Base-by-base conservation (phyloP, 2,797 vertebrate species). In the Gorsachius magnificus region DNA sequence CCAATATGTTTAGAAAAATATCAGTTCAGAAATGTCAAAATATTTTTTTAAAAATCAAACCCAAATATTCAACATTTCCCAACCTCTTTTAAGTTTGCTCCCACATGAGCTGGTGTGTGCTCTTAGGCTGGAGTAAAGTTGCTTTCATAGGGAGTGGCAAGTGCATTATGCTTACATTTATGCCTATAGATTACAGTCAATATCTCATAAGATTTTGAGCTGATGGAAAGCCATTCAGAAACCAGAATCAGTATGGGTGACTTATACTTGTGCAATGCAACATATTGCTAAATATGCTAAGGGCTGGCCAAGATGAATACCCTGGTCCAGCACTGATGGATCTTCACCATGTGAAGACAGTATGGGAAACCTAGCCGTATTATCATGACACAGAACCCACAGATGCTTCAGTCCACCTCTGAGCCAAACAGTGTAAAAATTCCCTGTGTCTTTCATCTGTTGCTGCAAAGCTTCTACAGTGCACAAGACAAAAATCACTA, bases 1-100 rank as follows among this genome's bases (percentile, higher is more conserved):
- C 86, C 64, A 89, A 35, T 68, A 85, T 54, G 45, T 92, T 96
- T 83, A 85, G 86, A 83, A 95, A 95, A 96, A 93, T 90, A 63
- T 53, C 38, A 18, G 71, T 96, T 85, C 33, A 74, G 57, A 96
- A 96, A 94, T 75, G 90, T 95, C 71, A 96, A 92, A 94, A 94
- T 95, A 83, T 86, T 70, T 89, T 92, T 93, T 96, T 60, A 0
- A 3, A 74, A 95, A 80, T 92, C 57, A 89, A 65, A 93, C 87
- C 29, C 68, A 95, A 95, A 77, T 89, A 95, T 89, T 95, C 90
- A 89, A 18, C 4, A 0, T 91, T 95, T 93, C 64, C 81, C 78
- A 94, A 70, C 29, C 36, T 17, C 5, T 77, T 88, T 95, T 64
- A 81, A 89, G n/a, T 41, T 82, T 83, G 11, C 6, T 93, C 9